Base-by-base conservation (phyloP, 1,140 invertebrate genomes). In the Habropoda laboriosa region DNA sequence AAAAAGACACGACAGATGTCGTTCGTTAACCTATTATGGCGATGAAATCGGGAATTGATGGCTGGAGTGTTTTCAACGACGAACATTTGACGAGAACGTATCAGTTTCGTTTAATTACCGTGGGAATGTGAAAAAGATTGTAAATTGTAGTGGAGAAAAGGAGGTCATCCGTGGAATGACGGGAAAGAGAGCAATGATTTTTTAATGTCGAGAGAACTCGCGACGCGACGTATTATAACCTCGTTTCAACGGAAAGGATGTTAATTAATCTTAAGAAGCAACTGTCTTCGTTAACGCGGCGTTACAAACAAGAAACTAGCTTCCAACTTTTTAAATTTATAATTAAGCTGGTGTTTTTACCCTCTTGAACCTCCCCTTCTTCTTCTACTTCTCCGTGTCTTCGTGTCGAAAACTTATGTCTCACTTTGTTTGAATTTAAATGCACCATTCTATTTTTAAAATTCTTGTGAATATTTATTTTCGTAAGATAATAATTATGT, bases 191-290 rank as follows among this genome's bases (percentile, higher is more conserved):
- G 57, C 35, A 57, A 71, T 58, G 47, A 63, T 79, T 79, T 73
- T 63, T 79, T 73, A 60, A 72, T 45, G 47, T 35, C 13, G 32
- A 27, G 6, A 16, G 6, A 42, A 47, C 16, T 45, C 40, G 40
- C 40, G 49, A 12, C 40, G n/a, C 32, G 57, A 53, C 35, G 67
- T 61, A 73, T 79, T 49, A 38, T 40, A 79, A 72, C 51, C 64
- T 51, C 60, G 68, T 72, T 58, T 21, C 61, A 47, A 40, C 47
- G 55, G 58, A 53, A 70, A 38, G 80, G 68, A 73, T 38, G 57
- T 72, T 82, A 82, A 82, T 82, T 82, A 82, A 67, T 79, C 68
- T 73, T 40, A 35, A 67, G 68, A 38, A 79, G 68, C 61, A 55
- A 74, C 76, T 45, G 68, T 79, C 57, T 79, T 51, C 61, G 61